Base-by-base conservation (phyloP, 2,888 invertebrate species). In the Drosophila atripex region DNA sequence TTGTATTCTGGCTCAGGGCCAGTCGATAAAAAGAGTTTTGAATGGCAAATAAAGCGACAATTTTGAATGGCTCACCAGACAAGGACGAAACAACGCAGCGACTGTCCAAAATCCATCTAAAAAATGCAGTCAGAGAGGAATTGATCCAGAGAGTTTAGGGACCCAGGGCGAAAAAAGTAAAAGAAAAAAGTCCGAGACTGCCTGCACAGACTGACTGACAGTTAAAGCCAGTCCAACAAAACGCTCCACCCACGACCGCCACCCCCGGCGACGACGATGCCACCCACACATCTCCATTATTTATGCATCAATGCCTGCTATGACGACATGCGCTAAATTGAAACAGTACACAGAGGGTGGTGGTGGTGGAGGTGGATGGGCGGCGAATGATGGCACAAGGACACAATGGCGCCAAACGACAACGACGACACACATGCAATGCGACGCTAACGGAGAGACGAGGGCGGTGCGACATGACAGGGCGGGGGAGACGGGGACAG, bases 251-350 rank as follows among this genome's bases (percentile, higher is more conserved):
- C 52, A 53, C 56, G 52, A 23, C 12, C 18, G 9, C 25, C n/a
- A 16, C 12, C 7, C 25, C n/a, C 12, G 41, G 18, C 21, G 3
- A 9, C 4, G 25, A 2, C 50, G 32, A 43, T 30, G 47, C 54
- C 43, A 45, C 55, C 35, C 46, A 50, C 53, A 46, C 75, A 69
- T 70, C 79, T 72, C 86, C 78, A 88, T 87, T 88, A 88, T 88
- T 88, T 88, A 87, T 87, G 86, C 88, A 87, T 87, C 88, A 88
- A 80, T 86, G 80, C 79, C 83, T 85, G 88, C 88, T 83, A 86
- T 88, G 85, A 83, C 85, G 85, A 86, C 85, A 85, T 85, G 84
- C 88, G 85, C 85, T 88, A 85, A 85, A 85, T 84, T 86, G 85
- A 85, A 87, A 86, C 84, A 80, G 83, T 83, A 76, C 72, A 73